phyloP scores from a whole-genome alignment of 2,113 vertebrate genomes.

The Sinocyclocheilus anshuiensis region DNA sequence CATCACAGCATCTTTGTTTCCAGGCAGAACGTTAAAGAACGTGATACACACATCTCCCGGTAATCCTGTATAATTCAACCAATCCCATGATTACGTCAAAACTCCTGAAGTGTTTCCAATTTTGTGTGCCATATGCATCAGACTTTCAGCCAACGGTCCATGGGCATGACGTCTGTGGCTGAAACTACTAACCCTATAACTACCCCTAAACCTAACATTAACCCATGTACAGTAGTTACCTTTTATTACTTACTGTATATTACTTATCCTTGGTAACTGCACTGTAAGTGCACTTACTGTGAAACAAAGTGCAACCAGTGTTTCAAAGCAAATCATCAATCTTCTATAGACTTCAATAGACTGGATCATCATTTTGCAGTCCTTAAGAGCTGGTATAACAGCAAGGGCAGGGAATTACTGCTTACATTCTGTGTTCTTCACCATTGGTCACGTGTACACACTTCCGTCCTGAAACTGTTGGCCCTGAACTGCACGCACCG shows the following conservation, averaged over 20 bases:
- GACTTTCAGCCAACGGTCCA: too few relatives aligned
- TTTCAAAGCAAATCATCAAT: not conserved
- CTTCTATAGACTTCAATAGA: not conserved
- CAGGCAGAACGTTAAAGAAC: too few relatives aligned
- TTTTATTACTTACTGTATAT: not conserved
- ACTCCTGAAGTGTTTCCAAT: too few relatives aligned
- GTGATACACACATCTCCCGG: too few relatives aligned
- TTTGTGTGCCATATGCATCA: too few relatives aligned
- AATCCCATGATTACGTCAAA: too few relatives aligned
- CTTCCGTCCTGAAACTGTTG: conserved; percentile 12
- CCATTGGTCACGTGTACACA: not conserved
- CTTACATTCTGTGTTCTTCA: not conserved
- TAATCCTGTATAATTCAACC: too few relatives aligned
- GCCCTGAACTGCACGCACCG: not conserved
- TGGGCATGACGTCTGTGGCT: too few relatives aligned
- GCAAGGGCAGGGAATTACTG: not conserved
- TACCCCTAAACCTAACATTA: too few relatives aligned
- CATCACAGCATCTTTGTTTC: too few relatives aligned
- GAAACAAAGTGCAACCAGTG: not conserved
- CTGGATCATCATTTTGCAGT: not conserved
- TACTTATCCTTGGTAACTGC: not conserved
- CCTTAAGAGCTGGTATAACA: not conserved
- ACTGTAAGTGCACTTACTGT: not conserved
- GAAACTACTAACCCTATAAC: too few relatives aligned
- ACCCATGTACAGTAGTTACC: too few relatives aligned